A percentile compares a stretch with the other conserved stretches of the same genome.
phyloP scores from a whole-genome alignment of 2,113 vertebrate species.

The Tricholaema leucomelas region DNA sequence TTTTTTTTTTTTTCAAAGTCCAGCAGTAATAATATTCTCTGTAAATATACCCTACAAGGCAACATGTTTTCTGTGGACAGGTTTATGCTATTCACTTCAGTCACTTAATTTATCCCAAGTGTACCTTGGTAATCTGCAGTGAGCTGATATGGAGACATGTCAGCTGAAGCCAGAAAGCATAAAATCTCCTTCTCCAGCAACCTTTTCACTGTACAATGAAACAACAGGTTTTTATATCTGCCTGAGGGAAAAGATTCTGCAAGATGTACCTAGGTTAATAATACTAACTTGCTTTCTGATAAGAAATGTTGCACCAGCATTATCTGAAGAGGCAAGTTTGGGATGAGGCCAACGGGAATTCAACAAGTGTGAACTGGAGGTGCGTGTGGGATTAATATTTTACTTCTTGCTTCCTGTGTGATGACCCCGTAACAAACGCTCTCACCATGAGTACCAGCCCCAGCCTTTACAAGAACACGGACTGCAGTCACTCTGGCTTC shows the following conservation, averaged over 20 bases:
- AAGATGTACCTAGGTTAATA: background rate
- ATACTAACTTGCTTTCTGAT: background rate
- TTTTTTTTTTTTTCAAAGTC: background rate
- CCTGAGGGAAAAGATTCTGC: background rate
- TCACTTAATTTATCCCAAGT: constrained; percentile 6
- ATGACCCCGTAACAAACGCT: background rate
- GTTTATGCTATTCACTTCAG: background rate
- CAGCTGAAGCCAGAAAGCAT: background rate
- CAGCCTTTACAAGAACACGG: background rate
- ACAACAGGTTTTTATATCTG: background rate
- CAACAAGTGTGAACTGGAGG: background rate
- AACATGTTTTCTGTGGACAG: background rate
- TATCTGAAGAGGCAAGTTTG: background rate
- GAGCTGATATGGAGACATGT: background rate
- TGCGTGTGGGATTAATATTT: background rate
- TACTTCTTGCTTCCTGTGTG: background rate
- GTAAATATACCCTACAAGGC: background rate
- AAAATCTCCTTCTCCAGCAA: background rate
- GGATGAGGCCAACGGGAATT: background rate
- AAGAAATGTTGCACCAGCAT: background rate
- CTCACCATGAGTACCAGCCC: background rate
- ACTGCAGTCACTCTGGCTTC: background rate
- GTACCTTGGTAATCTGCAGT: background rate
- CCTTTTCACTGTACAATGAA: background rate
- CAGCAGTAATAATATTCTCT: background rate